Evolutionary conservation across 2,888 invertebrate genomes (phyloP), one percentile per base, ranked within the genome.

Genomic region (Pollenia amentaria): DNA sequence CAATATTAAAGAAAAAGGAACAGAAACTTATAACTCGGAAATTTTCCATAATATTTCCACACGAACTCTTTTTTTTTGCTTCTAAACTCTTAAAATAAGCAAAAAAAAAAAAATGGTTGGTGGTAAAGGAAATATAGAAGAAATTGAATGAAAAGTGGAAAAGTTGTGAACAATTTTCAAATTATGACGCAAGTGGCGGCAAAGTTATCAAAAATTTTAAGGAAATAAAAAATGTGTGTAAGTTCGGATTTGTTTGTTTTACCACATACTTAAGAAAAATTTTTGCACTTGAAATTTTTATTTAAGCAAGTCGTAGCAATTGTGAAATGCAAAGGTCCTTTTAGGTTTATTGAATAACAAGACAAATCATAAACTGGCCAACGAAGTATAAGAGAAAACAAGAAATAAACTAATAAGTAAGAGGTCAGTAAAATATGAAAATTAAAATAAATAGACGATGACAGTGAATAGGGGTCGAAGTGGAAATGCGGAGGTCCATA

Each of bases 111-210:
- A 46, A 29, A 38, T 38, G 16, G 60, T n/a, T 29, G 14, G 1
- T 51, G 16, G 3, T 0, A n/a, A 7, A n/a, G 11, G 14, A 14
- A 16, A 11, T n/a, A 1, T 8, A 29, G 40, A 6, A 18, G 78
- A 77, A 77, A 55, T 46, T 16, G 53, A 16, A 76, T 48, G 73
- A 72, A 83, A 84, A 83, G 72, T 84, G 65, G 65, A 67, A 84
- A 84, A 82, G 77, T 82, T 87, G 60, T 48, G 60, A 76, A 78
- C 79, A 73, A 81, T 73, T 87, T 84, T 72, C 67, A 87, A 84
- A 87, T 87, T 84, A 84, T 87, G 77, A 84, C 62, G 80, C 84
- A 84, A 84, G 80, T 87, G 86, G 79, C 83, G 79, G 86, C 87
- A 84, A 87, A 83, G 72, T 84, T 76, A 75, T 53, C 12, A 55